Evolutionary conservation across 2,113 vertebrate species (phyloP), one percentile per base, ranked within the genome.

Genomic region (Myrmecophaga tridactyla): DNA sequence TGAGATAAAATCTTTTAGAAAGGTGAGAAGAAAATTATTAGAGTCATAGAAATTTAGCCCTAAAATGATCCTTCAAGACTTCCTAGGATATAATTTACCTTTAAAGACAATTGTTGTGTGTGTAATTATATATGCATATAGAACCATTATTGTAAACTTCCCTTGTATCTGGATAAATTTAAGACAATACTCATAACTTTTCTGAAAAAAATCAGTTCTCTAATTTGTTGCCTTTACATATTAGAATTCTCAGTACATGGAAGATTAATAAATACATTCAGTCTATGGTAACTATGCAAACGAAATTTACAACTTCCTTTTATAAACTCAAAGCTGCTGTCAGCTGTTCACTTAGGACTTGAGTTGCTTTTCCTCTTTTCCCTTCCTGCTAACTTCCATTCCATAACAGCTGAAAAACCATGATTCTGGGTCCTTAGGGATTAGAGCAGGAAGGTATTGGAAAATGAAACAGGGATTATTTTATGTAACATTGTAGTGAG

Each of bases 401-500:
- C 14, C 29, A 27, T 25, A 53, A 14, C 80, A 63, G 11, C 31
- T 17, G 23, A 23, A 4, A 0, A 36, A 20, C 34, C 56, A 18
- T 4, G 72, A 9, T 25, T n/a, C 12, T 60, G 1, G 0, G 18
- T 29, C 7, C 70, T 43, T 9, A 4, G 39, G 12, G 2, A 17
- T 31, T 39, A 23, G 3, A 46, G 62, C 60, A 7, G 8, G 21
- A 10, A 7, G 10, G 60, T 62, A 29, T 4, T 27, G 60, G 25
- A 29, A 29, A 62, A 62, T 62, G 63, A 65, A 65, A 65, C 6
- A 56, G 53, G 53, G 18, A 17, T 34, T 34, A 34, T 34, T 3
- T 15, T 65, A 34, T n/a, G 13, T 1, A 34, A 17, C 3, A 18
- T 6, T 8, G 31, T 21, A 15, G 31, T 12, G 39, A 69, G 48